Conservation (phyloP, 2,797 vertebrate species). For the Gallinago solitaria region DNA sequence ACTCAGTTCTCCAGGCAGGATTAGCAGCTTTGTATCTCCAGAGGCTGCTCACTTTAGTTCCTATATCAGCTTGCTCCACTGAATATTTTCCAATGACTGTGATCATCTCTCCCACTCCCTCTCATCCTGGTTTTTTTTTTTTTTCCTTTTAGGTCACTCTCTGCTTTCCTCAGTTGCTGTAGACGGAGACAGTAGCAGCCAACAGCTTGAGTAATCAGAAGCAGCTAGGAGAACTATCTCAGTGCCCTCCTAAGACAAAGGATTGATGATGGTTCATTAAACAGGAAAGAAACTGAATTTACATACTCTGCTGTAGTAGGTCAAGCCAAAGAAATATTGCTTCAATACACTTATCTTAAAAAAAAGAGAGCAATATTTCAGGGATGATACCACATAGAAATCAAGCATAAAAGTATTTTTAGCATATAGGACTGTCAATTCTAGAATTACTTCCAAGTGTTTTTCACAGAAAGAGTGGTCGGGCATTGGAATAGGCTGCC, state of each 20-base stretch:
- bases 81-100: not conserved
- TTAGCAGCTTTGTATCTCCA: not conserved
- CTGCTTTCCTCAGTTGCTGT: not conserved
- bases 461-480: not conserved
- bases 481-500: too few species aligned
- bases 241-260: not conserved
- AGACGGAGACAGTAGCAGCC: not conserved
- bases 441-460: not conserved
- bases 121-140: accelerated
- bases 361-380: not conserved
- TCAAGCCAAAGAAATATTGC: not conserved
- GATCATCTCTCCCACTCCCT: not conserved
- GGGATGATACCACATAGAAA: not conserved
- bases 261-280: not conserved
- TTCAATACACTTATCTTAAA: not conserved
- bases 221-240: not conserved
- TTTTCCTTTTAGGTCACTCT: not conserved
- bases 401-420: not conserved
- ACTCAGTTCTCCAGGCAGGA: not conserved
- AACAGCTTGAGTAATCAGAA: not conserved
- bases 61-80: not conserved
- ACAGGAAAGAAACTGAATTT: not conserved
- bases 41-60: not conserved
- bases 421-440: not conserved
- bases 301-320: not conserved